Evolutionary conservation across 1,140 invertebrate species (phyloP).

Genomic region (Atta cephalotes): DNA sequence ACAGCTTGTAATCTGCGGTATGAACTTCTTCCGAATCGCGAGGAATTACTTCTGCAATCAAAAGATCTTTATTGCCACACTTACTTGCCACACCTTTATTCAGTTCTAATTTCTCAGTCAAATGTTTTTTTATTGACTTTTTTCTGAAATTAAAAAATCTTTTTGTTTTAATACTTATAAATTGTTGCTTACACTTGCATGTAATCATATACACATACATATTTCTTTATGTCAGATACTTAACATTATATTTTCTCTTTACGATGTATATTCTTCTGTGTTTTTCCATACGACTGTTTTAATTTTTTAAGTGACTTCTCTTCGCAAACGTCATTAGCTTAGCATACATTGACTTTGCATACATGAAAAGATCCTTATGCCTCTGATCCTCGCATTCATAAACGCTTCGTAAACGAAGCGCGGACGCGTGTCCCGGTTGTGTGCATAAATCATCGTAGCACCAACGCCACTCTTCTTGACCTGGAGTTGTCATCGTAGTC

Average conservation of each 20-base stretch:
- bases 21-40: background rate
- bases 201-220: background rate
- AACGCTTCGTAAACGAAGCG: slow-evolving; percentile 52
- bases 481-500: background rate
- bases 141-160: background rate
- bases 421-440: background rate
- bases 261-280: background rate
- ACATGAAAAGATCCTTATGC: background rate
- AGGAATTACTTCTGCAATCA: background rate
- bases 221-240: background rate
- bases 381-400: slow-evolving; percentile 21
- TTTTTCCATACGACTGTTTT: background rate
- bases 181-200: background rate
- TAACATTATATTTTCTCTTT: background rate
- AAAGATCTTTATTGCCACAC: slow-evolving; percentile 9
- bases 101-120: slow-evolving; percentile 1
- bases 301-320: slow-evolving; percentile 4
- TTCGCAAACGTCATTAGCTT: background rate
- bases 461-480: background rate
- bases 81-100: background rate
- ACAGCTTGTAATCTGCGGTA: background rate
- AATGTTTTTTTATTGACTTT: background rate
- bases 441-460: slow-evolving; percentile 63
- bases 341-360: background rate
- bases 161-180: background rate